phyloP scores from a whole-genome alignment of 2,797 vertebrate species.

The Eupleurogrammus muticus region DNA sequence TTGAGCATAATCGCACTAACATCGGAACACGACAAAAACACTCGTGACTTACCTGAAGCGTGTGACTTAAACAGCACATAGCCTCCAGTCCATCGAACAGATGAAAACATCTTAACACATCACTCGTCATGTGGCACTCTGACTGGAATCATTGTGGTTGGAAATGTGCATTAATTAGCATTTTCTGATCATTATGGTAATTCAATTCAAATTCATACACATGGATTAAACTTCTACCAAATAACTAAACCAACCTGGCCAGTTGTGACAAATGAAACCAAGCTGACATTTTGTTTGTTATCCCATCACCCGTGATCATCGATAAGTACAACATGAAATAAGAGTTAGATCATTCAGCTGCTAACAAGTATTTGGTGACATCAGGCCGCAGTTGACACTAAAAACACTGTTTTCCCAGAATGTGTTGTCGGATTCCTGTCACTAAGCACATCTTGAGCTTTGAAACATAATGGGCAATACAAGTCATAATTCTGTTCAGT shows the following conservation, averaged over 20 bases:
- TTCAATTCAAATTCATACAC: neutral
- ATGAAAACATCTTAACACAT: neutral
- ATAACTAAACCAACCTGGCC: neutral
- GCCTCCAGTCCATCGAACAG: too few species aligned
- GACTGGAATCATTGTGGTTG: neutral
- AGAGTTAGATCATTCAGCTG: slow-evolving; percentile 9
- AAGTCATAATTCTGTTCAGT: neutral
- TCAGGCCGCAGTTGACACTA: neutral
- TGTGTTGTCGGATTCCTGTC: neutral
- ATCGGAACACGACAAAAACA: neutral
- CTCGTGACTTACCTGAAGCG: neutral
- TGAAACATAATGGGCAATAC: neutral
- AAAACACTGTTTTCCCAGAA: neutral
- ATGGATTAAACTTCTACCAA: neutral
- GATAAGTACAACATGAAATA: neutral
- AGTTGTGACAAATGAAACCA: neutral
- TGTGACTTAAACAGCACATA: too few species aligned
- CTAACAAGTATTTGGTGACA: neutral
- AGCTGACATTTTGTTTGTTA: too few species aligned
- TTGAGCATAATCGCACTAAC: neutral
- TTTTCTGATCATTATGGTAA: neutral
- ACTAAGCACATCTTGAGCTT: neutral
- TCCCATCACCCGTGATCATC: neutral
- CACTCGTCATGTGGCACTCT: neutral
- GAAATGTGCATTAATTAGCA: too few species aligned